Percentiles rank a stretch among this genome's conserved stretches.
Conservation (phyloP, 2,113 vertebrate species). For the Paramormyrops kingsleyae region DNA sequence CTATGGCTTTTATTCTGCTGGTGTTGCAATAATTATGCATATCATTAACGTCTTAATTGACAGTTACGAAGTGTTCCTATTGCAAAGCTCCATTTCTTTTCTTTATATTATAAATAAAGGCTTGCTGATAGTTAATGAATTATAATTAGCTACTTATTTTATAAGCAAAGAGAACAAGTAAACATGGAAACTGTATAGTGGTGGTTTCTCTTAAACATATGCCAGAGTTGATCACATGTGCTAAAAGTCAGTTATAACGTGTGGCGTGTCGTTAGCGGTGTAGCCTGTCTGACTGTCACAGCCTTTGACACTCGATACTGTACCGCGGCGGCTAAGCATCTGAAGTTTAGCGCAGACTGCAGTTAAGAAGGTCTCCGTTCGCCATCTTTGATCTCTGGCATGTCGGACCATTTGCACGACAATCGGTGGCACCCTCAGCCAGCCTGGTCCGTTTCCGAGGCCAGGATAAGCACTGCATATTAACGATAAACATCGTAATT, state of each 20-base stretch:
- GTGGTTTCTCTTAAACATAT: not conserved
- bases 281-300: not conserved
- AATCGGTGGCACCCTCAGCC: not conserved
- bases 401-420: not conserved
- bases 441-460: not conserved
- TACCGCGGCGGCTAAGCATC: not conserved
- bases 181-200: not conserved
- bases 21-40: not conserved
- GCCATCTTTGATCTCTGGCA: not conserved
- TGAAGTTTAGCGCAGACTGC: not conserved
- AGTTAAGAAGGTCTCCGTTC: not conserved
- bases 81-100: not conserved
- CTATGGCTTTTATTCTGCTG: not conserved
- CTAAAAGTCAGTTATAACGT: not conserved
- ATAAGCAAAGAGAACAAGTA: not conserved
- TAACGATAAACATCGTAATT: not conserved
- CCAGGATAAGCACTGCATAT: not conserved
- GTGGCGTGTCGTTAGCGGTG: not conserved
- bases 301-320: not conserved
- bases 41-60: not conserved
- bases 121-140: not conserved
- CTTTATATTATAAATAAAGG: not conserved
- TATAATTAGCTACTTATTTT: not conserved
- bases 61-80: not conserved
- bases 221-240: not conserved